Evolutionary conservation across 2,113 vertebrate species (phyloP), one percentile per base, ranked within the genome.

Genomic region (Cryptotis parvus): DNA sequence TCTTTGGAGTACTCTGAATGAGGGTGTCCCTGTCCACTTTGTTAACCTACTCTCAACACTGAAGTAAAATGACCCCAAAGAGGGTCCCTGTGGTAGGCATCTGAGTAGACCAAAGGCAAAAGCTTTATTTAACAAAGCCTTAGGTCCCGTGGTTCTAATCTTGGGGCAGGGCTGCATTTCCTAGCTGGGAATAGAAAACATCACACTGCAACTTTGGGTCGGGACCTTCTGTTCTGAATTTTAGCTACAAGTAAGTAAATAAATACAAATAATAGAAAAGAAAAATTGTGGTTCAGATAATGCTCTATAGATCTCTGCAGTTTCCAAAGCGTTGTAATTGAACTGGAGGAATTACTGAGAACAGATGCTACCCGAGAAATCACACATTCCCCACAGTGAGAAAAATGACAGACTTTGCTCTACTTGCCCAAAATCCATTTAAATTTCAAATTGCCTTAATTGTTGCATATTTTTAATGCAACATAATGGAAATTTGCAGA

Each of bases 361-460:
- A 97, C 98, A 98, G 98, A 98, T 98, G 98, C 96, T 97, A 89
- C 95, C 93, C 77, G 87, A 93, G 96, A 92, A 41, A 96, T 83
- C 87, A 78, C 94, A 94, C 92, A 95, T 78, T 96, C 89, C 98
- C 97, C 95, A 97, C 97, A 0, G 97, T 94, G 97, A 97, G 97
- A 97, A 97, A 98, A 98, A 98, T 94, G 89, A 93, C 94, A 95
- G 91, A 96, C 93, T 94, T 97, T 82, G 35, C 96, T 97, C 93
- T 83, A 63, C 92, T 97, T 95, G 93, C 89, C 96, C 90, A 84
- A 97, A 96, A 91, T 94, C 92, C 95, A 96, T 97, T 98, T 98
- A 96, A 96, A 97, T 97, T 97, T 97, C 96, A 97, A 98, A 97
- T 97, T 93, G 87, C 76, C 93, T 97, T 96, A 91, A 97, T 97